phyloP scores from a whole-genome alignment of 2,113 vertebrate genomes.

The Thymallus thymallus region DNA sequence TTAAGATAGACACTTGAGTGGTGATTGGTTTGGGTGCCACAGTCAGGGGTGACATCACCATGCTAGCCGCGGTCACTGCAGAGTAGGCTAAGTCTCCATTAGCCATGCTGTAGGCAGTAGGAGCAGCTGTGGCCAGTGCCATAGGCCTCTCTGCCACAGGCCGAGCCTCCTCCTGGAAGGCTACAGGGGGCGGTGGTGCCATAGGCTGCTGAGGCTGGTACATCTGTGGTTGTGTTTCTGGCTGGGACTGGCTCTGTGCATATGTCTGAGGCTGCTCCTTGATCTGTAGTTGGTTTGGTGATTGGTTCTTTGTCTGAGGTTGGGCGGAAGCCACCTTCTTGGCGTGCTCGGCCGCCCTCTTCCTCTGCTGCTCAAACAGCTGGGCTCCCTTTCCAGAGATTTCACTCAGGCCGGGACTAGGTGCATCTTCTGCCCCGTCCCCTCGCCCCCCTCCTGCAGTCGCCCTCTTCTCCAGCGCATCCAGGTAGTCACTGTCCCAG shows the following conservation, averaged over 20 bases:
- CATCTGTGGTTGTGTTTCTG: conserved; percentile 2
- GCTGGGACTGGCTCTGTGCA: conserved; percentile 25
- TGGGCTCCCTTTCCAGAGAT: conserved; percentile 85
- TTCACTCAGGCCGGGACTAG: conserved; percentile 81
- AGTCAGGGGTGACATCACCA: conserved; percentile 28
- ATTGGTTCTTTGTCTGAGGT: conserved; percentile 20
- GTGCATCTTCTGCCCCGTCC: conserved; percentile 58
- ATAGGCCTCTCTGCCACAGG: background rate
- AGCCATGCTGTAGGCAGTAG: conserved; percentile 19
- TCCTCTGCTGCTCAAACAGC: conserved; percentile 94
- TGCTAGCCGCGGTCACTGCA: conserved; percentile 19
- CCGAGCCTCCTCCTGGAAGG: conserved; percentile 37
- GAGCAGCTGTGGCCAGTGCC: conserved; percentile 20
- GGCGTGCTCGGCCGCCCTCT: conserved; percentile 81
- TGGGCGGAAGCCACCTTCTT: conserved; percentile 67
- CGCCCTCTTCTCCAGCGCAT: conserved; percentile 79
- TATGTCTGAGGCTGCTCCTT: conserved; percentile 33
- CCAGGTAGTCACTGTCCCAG: conserved; percentile 92
- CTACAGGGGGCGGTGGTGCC: conserved; percentile 29
- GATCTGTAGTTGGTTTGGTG: conserved; percentile 6
- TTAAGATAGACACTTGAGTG: conserved; percentile 41
- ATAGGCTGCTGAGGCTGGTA: conserved; percentile 35
- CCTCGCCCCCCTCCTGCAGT: conserved; percentile 62
- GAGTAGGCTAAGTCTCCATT: conserved; percentile 39
- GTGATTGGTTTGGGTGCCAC: conserved; percentile 55